These are phyloP conservation scores for Argentina silus DNA, from an alignment of 2,797 vertebrate genomes.

Conservation along the genomic window DNA sequence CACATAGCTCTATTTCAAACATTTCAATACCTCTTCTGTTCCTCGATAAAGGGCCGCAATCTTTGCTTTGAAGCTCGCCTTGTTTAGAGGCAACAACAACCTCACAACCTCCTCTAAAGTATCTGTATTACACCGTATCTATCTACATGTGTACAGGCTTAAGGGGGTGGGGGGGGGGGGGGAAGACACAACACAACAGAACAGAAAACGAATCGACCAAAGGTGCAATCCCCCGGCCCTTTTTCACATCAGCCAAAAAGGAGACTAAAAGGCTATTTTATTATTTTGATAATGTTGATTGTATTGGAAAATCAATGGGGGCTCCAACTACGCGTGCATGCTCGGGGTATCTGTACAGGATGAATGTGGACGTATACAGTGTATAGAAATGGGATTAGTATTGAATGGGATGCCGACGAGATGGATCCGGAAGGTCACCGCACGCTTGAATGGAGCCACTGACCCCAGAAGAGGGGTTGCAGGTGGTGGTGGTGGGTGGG, in stretches of 20 bases:
- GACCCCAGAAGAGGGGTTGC: not conserved
- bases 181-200: constrained; percentile 7
- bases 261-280: constrained; percentile 43
- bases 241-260: constrained; percentile 28
- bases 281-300: constrained; percentile 52
- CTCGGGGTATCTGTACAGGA: constrained; percentile 31
- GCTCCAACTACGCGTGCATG: constrained; percentile 31
- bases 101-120: constrained; percentile 7
- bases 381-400: constrained; percentile 29
- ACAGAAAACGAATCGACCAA: constrained; percentile 8
- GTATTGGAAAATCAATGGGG: constrained; percentile 45
- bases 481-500: not conserved
- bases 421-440: constrained; percentile 17
- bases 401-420: constrained; percentile 17
- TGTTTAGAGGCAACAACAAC: constrained; percentile 7
- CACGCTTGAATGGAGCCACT: constrained; percentile 9
- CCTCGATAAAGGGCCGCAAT: constrained; percentile 11
- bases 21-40: constrained; percentile 9
- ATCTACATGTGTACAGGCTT: constrained; percentile 9
- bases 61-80: constrained; percentile 3
- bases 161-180: not conserved
- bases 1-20: constrained; percentile 24
- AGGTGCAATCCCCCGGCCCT: not conserved
- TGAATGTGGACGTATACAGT: constrained; percentile 24
- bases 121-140: constrained; percentile 12